phyloP scores from a whole-genome alignment of 2,888 invertebrate genomes.

The Hemistola chrysoprasaria region DNA sequence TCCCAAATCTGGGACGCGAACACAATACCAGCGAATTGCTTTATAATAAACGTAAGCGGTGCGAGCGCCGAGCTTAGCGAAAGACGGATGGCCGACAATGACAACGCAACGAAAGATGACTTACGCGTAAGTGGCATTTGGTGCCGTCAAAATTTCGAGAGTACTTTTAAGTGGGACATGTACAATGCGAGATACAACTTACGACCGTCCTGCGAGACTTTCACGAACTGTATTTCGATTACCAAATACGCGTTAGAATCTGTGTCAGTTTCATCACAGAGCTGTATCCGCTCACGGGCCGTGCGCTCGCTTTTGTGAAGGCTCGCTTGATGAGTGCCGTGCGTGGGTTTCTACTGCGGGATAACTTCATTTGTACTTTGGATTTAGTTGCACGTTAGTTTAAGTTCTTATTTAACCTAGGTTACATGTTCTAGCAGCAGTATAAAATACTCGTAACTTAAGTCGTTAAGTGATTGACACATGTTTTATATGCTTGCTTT shows the following conservation, averaged over 20 bases:
- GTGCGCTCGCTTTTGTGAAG: slow-evolving; percentile 57
- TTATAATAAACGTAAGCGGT: slow-evolving; percentile 44
- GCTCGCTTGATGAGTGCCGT: slow-evolving; percentile 37
- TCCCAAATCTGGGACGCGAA: slow-evolving; percentile 72
- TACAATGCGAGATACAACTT: slow-evolving; percentile 72
- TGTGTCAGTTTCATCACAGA: slow-evolving; percentile 80
- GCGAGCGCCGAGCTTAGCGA: slow-evolving; percentile 49
- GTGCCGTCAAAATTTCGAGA: slow-evolving; percentile 73
- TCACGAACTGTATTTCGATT: slow-evolving; percentile 79
- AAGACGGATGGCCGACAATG: slow-evolving; percentile 51
- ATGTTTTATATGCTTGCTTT: no score
- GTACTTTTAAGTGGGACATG: slow-evolving; percentile 67
- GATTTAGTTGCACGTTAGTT: background rate
- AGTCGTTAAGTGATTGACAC: no score
- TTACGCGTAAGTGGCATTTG: slow-evolving; percentile 55
- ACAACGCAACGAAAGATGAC: slow-evolving; percentile 55
- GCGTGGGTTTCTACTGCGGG: slow-evolving; percentile 29
- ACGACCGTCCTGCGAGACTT: slow-evolving; percentile 77
- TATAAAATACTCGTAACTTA: no score
- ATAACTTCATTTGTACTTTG: slow-evolving; percentile 4
- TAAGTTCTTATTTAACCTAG: no score
- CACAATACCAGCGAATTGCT: slow-evolving; percentile 44
- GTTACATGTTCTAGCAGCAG: no score
- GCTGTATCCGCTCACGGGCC: slow-evolving; percentile 70
- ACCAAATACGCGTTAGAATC: slow-evolving; percentile 81